A percentile compares a stretch with the other conserved stretches of the same genome.
Conservation (phyloP, 1,140 invertebrate species). For the Drosophila oshimai region DNA sequence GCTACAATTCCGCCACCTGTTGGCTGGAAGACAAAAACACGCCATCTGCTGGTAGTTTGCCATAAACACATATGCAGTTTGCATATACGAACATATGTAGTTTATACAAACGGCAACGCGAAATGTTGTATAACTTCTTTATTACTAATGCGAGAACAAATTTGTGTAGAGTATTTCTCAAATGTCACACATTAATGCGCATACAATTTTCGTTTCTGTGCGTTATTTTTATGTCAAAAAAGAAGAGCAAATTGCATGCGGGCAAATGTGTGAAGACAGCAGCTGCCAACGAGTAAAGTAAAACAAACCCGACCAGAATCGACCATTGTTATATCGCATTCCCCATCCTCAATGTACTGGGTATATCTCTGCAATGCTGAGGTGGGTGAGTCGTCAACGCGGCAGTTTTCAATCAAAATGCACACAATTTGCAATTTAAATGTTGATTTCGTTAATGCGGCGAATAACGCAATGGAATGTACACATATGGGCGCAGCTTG, state of each 20-base stretch:
- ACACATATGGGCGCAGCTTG: conserved; percentile 48
- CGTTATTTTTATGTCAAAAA: conserved; percentile 46
- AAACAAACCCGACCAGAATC: conserved; percentile 8
- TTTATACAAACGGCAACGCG: too few species aligned
- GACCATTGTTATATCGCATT: conserved; percentile 1
- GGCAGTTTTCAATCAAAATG: conserved; percentile 55
- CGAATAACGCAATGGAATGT: conserved; percentile 47
- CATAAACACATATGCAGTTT: too few species aligned
- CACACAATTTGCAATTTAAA: conserved; percentile 74
- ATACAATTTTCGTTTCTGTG: conserved; percentile 42
- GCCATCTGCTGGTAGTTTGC: too few species aligned
- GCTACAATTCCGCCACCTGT: too few species aligned
- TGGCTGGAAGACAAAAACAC: too few species aligned
- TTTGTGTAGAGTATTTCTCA: too few species aligned
- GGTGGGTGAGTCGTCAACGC: conserved; percentile 25
- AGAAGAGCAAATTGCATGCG: conserved; percentile 48
- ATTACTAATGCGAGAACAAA: too few species aligned
- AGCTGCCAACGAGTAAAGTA: conserved; percentile 40
- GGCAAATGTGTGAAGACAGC: conserved; percentile 55
- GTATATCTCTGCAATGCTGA: background rate
- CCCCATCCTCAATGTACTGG: background rate
- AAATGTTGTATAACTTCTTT: too few species aligned
- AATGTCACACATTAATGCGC: conserved; percentile 65
- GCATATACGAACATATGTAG: too few species aligned
- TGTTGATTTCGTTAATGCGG: conserved; percentile 70